Conservation (phyloP, 2,113 vertebrate species). For the Neotoma lepida region DNA sequence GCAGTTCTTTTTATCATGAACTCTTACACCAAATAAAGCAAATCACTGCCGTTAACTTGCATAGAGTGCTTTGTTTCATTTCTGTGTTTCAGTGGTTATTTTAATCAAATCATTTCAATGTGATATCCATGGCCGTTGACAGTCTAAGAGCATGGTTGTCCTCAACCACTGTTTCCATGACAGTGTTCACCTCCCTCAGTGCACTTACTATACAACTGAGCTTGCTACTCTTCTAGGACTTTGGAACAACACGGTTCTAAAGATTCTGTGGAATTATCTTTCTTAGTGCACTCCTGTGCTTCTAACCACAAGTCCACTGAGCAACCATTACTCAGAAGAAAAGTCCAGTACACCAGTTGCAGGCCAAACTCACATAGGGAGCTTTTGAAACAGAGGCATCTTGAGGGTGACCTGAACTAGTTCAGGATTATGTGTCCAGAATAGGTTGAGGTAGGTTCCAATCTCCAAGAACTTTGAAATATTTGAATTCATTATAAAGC, state of each 20-base stretch:
- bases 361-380: neutral
- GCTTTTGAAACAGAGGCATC: neutral
- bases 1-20: constrained; percentile 36
- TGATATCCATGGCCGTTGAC: constrained; percentile 1
- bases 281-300: neutral
- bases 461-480: constrained; percentile 23
- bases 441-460: neutral
- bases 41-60: constrained; percentile 47
- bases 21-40: constrained; percentile 70
- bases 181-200: neutral
- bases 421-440: neutral
- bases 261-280: neutral
- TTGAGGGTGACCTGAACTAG: neutral
- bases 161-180: neutral
- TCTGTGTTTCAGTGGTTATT: constrained; percentile 56
- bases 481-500: neutral
- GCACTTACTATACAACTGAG: neutral
- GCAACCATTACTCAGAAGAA: neutral
- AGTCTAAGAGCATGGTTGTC: neutral
- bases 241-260: neutral
- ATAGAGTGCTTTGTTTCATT: neutral
- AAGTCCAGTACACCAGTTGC: neutral
- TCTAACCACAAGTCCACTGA: neutral
- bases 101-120: constrained; percentile 56
- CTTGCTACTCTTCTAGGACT: neutral